These are phyloP conservation scores for Drosophila nebulosa DNA, from an alignment of 1,140 invertebrate genomes.

Conservation along the genomic window DNA sequence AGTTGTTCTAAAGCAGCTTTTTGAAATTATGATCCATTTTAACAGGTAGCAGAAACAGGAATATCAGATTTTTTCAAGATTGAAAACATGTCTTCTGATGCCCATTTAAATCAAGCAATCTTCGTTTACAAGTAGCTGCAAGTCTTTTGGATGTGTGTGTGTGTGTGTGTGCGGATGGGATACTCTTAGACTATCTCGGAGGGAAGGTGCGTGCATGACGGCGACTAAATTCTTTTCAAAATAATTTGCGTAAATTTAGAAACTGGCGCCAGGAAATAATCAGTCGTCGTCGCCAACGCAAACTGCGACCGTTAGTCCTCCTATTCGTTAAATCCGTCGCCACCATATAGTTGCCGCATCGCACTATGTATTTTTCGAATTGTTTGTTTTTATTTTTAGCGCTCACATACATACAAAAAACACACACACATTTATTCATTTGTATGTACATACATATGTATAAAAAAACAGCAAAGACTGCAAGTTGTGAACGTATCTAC, in stretches of 20 bases:
- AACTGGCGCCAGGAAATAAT: constrained; percentile 80
- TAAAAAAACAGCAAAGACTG: neutral
- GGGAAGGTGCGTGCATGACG: constrained; percentile 61
- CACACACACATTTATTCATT: constrained; percentile 10
- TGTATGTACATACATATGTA: neutral
- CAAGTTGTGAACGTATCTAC: neutral
- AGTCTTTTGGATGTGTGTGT: constrained; percentile 1
- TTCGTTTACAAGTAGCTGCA: neutral
- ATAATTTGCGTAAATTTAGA: constrained; percentile 79
- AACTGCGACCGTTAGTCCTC: constrained; percentile 48
- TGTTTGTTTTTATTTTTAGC: constrained; percentile 9
- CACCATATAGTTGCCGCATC: constrained; percentile 50
- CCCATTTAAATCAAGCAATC: neutral
- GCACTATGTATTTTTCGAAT: constrained; percentile 37
- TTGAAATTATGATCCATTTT: neutral
- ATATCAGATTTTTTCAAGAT: neutral
- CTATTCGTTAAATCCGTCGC: constrained; percentile 37
- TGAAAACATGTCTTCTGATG: too few relatives aligned
- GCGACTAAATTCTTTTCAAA: constrained; percentile 76
- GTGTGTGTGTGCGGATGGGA: constrained; percentile 5
- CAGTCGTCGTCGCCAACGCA: constrained; percentile 75
- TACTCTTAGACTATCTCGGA: constrained; percentile 5
- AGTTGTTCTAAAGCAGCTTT: neutral
- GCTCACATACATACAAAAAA: constrained; percentile 17
- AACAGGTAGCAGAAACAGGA: neutral